Base-by-base conservation (phyloP, 1,140 invertebrate species). In the Palaemon carinicauda region DNA sequence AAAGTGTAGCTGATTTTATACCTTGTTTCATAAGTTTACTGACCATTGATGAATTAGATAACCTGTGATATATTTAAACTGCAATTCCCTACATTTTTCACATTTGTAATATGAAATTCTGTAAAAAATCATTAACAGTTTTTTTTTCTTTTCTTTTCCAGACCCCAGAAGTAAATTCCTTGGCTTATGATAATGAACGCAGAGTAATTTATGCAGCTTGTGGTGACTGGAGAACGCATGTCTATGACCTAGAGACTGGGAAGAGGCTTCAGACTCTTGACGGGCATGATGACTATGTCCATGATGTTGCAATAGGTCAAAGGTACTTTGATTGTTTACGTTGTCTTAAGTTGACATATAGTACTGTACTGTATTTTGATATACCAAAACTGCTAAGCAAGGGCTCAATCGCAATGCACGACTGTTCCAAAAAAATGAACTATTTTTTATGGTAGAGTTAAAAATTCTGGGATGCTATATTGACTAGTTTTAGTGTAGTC, bases 261-360 rank as follows among this genome's bases (percentile, higher is more conserved):
- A 80, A 87, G 29, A 60, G 82, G 27, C 33, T 69, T 21, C 80
- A 83, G 17, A 83, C 78, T 19, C 52, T 89, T 33, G 84, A 87
- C 24, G 88, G 80, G 5, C 88, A 89, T 79, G 87, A 89, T 53
- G 86, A 89, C 73, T 88, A 89, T 78, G 86, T 89, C n/a, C 88
- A 89, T 53, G 78, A 89, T 75, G 86, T 89, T 24, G 85, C 41
- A 0, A 9, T 41, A 41, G 41, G 41, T 41, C 41, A 41, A 41
- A 41, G 41, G 41, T 41, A 41, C 41, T 41, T 41, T 9, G 1
- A 41, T 41, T n/a, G n/a, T n/a, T 41, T 41, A 41, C 7, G 41
- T 41, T 12, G 12, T 41, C 41, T n/a, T n/a, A 41, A 12, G 7
- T 41, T 41, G 41, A 41, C 41, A 41, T 12, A 41, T 41, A 41